These are phyloP conservation scores for Limenitis camilla DNA, from an alignment of 2,888 invertebrate genomes.

Conservation along the genomic window DNA sequence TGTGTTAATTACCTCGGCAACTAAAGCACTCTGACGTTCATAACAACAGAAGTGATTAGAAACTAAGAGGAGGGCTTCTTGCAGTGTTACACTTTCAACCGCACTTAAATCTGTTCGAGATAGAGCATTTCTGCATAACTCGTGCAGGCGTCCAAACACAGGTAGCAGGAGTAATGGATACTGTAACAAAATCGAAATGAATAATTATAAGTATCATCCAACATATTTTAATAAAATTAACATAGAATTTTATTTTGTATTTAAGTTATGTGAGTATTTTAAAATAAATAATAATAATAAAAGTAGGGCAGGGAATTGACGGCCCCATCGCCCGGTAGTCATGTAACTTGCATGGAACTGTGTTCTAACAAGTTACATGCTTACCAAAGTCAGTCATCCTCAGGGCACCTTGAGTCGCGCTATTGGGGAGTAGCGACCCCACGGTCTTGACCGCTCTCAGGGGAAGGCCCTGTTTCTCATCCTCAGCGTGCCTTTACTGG, in stretches of 20 bases:
- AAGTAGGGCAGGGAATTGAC: too few relatives aligned
- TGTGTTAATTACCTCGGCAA: constrained; percentile 49
- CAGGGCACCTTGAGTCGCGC: too few relatives aligned
- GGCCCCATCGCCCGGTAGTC: too few relatives aligned
- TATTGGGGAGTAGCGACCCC: too few relatives aligned
- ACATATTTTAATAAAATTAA: neutral
- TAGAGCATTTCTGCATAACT: constrained; percentile 81
- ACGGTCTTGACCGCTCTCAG: too few relatives aligned
- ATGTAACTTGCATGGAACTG: too few relatives aligned
- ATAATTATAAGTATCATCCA: neutral
- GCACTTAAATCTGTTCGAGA: constrained; percentile 83
- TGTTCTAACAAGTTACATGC: too few relatives aligned
- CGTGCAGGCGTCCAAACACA: constrained; percentile 88
- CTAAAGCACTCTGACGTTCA: constrained; percentile 77
- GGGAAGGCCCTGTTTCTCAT: too few relatives aligned
- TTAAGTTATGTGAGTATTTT: too few relatives aligned
- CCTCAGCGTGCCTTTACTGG: too few relatives aligned
- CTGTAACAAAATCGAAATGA: constrained; percentile 26
- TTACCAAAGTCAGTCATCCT: too few relatives aligned
- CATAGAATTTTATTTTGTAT: neutral
- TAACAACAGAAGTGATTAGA: constrained; percentile 94
- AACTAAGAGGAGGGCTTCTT: constrained; percentile 85
- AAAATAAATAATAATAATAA: too few relatives aligned
- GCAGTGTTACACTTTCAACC: constrained; percentile 86
- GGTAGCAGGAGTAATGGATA: constrained; percentile 90